Conservation (phyloP, 92 coral and sea anemone genomes). For the Zoanthus solanderi region DNA sequence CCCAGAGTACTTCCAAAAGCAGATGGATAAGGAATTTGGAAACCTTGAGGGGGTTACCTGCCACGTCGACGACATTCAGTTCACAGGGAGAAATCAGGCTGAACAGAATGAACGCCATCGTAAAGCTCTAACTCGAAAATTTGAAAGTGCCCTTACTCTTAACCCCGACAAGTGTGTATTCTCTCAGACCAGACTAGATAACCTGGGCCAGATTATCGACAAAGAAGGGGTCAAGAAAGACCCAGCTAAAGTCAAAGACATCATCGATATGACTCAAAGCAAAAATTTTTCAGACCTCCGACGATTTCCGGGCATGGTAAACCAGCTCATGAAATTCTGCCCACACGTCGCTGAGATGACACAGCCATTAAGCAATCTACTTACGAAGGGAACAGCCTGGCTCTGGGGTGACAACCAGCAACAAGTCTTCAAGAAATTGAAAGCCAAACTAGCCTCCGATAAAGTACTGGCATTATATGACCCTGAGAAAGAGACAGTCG, state of each 20-base stretch:
- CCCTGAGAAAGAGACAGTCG: slow-evolving; percentile 47
- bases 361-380: neutral
- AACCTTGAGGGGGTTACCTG: slow-evolving; percentile 62
- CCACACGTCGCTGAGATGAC: slow-evolving; percentile 58
- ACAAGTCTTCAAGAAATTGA: slow-evolving; percentile 44
- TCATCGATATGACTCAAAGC: slow-evolving; percentile 35
- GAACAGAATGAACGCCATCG: slow-evolving; percentile 56
- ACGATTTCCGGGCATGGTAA: slow-evolving; percentile 61
- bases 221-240: slow-evolving; percentile 39
- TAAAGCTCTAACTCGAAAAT: neutral
- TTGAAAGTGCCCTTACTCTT: slow-evolving; percentile 21
- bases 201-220: slow-evolving; percentile 44
- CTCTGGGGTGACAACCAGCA: slow-evolving; percentile 41
- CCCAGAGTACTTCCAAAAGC: slow-evolving; percentile 63
- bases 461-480: slow-evolving; percentile 45
- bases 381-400: slow-evolving; percentile 18
- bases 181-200: slow-evolving; percentile 49
- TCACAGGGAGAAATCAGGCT: slow-evolving; percentile 64
- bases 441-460: slow-evolving; percentile 58
- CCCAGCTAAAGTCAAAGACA: slow-evolving; percentile 54
- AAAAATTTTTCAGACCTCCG: slow-evolving; percentile 39
- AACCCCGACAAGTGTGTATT: slow-evolving; percentile 61
- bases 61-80: slow-evolving; percentile 62
- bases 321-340: slow-evolving; percentile 51
- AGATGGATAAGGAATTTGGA: slow-evolving; percentile 59